These are phyloP conservation scores for Drosophila tani DNA, from an alignment of 1,140 invertebrate genomes.

Conservation along the genomic window DNA sequence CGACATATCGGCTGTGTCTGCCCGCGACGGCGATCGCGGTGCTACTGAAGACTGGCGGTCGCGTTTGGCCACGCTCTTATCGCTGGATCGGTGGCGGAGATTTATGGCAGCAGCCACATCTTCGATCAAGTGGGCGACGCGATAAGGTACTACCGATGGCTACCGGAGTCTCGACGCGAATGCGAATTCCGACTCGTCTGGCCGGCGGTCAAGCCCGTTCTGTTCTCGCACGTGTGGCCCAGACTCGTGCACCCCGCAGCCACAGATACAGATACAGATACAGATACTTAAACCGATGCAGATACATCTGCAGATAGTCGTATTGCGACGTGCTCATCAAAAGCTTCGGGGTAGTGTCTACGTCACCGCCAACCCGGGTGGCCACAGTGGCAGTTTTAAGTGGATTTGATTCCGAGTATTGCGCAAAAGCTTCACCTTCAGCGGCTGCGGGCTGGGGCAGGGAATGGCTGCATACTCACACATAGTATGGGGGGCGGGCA, in stretches of 20 bases:
- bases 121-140: constrained; percentile 13
- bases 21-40: constrained; percentile 24
- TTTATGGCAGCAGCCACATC: constrained; percentile 40
- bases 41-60: constrained; percentile 5
- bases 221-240: constrained; percentile 47
- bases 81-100: constrained; percentile 14
- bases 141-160: constrained; percentile 27
- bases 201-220: constrained; percentile 15
- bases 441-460: constrained; percentile 14
- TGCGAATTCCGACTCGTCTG: constrained; percentile 28
- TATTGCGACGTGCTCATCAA: constrained; percentile 11
- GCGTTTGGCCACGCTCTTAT: constrained; percentile 19
- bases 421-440: constrained; percentile 66
- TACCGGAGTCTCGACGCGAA: constrained; percentile 14
- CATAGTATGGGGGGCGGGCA: constrained; percentile 2
- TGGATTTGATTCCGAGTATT: constrained; percentile 69
- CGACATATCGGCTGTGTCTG: constrained; percentile 27
- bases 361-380: constrained; percentile 47
- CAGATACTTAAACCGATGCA: constrained; percentile 1
- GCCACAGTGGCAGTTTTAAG: constrained; percentile 45
- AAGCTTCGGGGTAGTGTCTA: constrained; percentile 31
- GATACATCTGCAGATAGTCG: not conserved
- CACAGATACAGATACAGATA: not conserved
- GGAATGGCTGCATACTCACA: constrained; percentile 11
- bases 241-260: constrained; percentile 34